Evolutionary conservation across 2,113 vertebrate species (phyloP).

Genomic region (Lepus timidus): DNA sequence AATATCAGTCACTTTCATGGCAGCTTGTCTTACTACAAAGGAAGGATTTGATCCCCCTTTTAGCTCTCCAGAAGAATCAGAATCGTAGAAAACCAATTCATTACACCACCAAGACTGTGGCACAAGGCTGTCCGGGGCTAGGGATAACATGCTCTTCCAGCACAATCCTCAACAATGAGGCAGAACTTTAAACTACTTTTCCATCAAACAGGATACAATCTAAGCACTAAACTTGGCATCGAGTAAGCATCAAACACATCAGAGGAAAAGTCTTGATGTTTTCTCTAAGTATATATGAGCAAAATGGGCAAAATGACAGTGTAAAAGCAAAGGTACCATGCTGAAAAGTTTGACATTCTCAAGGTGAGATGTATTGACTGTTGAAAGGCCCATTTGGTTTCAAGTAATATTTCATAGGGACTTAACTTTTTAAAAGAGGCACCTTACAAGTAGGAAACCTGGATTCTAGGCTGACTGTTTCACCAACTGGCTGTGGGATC

Average conservation of each 20-base stretch:
- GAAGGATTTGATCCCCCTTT: constrained; percentile 49
- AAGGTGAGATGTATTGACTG: not conserved
- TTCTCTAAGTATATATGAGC: not conserved
- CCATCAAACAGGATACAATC: not conserved
- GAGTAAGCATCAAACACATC: not conserved
- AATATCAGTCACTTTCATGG: constrained; percentile 69
- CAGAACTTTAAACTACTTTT: constrained; percentile 57
- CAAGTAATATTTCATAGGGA: not conserved
- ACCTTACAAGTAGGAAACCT: not conserved
- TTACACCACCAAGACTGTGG: constrained; percentile 13
- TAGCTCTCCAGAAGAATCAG: constrained; percentile 33
- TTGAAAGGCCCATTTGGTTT: not conserved
- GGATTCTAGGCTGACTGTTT: not conserved
- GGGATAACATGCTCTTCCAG: not conserved
- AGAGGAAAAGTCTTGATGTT: not conserved
- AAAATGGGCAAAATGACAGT: not conserved
- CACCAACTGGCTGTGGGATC: not conserved
- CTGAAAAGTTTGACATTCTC: not conserved
- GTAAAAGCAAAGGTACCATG: not conserved
- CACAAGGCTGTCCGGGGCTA: not conserved
- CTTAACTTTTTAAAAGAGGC: not conserved
- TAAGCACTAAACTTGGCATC: constrained; percentile 21
- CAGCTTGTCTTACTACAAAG: constrained; percentile 78
- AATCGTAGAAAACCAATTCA: constrained; percentile 62
- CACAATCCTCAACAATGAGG: constrained; percentile 34